Percentiles rank a stretch among this genome's conserved stretches.
phyloP scores from a whole-genome alignment of 2,113 vertebrate genomes.

The Uria aalge region DNA sequence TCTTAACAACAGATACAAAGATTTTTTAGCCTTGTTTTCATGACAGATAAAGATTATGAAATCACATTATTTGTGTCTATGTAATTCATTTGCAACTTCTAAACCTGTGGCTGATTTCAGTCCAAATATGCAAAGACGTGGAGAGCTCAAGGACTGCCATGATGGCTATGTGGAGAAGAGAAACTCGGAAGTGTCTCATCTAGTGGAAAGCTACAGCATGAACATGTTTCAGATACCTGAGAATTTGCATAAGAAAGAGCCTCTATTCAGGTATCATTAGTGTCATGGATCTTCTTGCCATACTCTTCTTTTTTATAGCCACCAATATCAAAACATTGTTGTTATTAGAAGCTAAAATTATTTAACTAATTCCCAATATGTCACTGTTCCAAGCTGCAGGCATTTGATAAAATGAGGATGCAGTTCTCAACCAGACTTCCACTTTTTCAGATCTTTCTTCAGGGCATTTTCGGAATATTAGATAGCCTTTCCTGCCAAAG shows the following conservation, averaged over 20 bases:
- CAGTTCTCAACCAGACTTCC: background rate
- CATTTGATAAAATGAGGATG: background rate
- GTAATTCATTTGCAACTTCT: background rate
- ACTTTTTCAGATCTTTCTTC: background rate
- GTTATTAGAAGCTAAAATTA: background rate
- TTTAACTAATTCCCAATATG: background rate
- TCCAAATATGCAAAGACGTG: background rate
- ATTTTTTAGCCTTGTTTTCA: background rate
- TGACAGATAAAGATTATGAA: background rate
- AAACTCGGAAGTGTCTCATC: background rate
- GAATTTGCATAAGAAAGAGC: background rate
- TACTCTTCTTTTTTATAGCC: background rate
- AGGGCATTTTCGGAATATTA: background rate
- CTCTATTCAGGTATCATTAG: background rate
- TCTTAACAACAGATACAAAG: background rate
- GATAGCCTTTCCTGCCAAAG: background rate
- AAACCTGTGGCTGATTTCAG: background rate
- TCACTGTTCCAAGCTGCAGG: background rate
- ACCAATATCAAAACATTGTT: background rate
- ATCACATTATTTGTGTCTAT: background rate
- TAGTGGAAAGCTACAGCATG: background rate
- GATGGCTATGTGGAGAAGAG: background rate
- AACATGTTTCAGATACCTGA: background rate
- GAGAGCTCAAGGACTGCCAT: background rate
- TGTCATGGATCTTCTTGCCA: background rate